A percentile compares a stretch with the other conserved stretches of the same genome.
Evolutionary conservation across 2,888 invertebrate genomes (phyloP).

Genomic region (Cheilosia grossa): DNA sequence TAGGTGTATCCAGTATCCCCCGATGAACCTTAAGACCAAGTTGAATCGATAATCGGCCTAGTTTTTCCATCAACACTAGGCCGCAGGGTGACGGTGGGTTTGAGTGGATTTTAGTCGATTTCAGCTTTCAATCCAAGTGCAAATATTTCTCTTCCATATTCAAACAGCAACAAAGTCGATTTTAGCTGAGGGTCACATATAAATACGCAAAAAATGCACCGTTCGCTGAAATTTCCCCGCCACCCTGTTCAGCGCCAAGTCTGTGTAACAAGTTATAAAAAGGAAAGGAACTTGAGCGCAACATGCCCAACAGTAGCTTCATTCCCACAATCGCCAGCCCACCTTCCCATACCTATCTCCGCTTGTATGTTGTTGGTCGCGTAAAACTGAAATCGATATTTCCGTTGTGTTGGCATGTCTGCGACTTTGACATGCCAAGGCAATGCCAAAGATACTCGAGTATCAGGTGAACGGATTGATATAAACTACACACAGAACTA

Average conservation of each 20-base stretch:
- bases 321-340: not conserved
- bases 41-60: constrained; percentile 3
- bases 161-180: too few species aligned
- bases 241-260: not conserved
- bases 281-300: not conserved
- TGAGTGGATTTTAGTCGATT: not conserved
- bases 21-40: not conserved
- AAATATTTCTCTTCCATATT: not conserved
- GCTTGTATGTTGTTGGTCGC: not conserved
- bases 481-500: constrained; percentile 5
- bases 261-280: not conserved
- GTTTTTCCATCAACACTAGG: too few species aligned
- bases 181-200: too few species aligned
- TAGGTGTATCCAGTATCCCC: not conserved
- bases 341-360: too few species aligned
- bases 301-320: not conserved
- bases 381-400: constrained; percentile 11
- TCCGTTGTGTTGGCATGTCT: not conserved
- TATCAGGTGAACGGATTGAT: constrained; percentile 7
- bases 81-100: not conserved
- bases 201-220: too few species aligned
- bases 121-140: not conserved
- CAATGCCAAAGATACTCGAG: not conserved
- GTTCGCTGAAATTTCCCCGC: too few species aligned
- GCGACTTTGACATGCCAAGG: constrained; percentile 10